Percentiles rank a stretch among this genome's conserved stretches.
Evolutionary conservation across 2,113 vertebrate genomes (phyloP).

Genomic region (Puntigrus tetrazona): DNA sequence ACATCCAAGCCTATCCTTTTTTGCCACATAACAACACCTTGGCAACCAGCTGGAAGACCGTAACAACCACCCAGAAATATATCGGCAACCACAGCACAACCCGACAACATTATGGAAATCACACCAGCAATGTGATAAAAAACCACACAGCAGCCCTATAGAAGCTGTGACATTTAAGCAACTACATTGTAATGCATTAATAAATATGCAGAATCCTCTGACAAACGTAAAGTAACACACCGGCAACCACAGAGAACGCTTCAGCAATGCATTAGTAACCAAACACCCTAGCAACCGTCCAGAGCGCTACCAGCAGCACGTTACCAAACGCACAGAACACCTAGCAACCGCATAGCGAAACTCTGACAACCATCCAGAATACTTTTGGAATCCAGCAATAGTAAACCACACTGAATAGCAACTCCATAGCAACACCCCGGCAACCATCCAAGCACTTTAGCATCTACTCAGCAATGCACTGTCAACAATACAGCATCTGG

Average conservation of each 20-base stretch:
- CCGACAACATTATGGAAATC: background rate
- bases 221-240: background rate
- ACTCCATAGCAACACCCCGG: background rate
- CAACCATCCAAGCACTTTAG: background rate
- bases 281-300: background rate
- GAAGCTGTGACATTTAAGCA: background rate
- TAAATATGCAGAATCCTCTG: background rate
- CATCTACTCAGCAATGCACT: background rate
- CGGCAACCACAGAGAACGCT: background rate
- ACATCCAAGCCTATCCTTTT: no score
- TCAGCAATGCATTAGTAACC: background rate
- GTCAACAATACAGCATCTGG: background rate
- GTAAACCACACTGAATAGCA: background rate
- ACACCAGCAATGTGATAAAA: background rate
- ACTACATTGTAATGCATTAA: background rate
- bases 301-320: background rate
- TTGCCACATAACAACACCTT: background rate
- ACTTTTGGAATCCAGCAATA: background rate
- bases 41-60: background rate
- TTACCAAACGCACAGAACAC: background rate
- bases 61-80: background rate
- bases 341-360: background rate
- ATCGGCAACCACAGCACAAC: background rate
- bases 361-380: background rate
- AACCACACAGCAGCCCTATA: background rate